A percentile compares a stretch with the other conserved stretches of the same genome.
Evolutionary conservation across 2,888 invertebrate genomes (phyloP).

Genomic region (Philaethria dido): DNA sequence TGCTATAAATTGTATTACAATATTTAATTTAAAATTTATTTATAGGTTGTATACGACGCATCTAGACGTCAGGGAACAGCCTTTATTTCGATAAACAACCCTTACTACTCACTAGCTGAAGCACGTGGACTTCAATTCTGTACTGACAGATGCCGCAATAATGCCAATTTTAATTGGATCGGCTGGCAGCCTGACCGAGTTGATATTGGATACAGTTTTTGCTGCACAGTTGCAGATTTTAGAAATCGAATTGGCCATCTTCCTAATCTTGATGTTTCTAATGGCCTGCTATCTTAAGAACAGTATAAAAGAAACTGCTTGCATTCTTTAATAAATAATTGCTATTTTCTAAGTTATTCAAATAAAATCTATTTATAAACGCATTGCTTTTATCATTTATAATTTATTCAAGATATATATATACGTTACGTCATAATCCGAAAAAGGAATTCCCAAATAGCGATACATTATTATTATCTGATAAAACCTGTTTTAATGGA

Average conservation of each 20-base stretch:
- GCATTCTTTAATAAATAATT: neutral
- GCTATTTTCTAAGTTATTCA: neutral
- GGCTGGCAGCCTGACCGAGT: conserved; percentile 79
- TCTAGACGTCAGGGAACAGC: conserved; percentile 78
- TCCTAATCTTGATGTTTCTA: conserved; percentile 55
- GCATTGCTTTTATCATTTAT: neutral
- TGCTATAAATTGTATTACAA: neutral
- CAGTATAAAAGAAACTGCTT: neutral
- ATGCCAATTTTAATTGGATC: conserved; percentile 84
- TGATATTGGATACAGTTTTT: conserved; percentile 84
- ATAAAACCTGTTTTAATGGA: neutral
- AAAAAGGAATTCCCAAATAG: conserved; percentile 4
- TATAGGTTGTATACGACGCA: conserved; percentile 82
- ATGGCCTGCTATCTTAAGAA: conserved; percentile 9
- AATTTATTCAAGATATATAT: neutral
- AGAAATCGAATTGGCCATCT: conserved; percentile 77
- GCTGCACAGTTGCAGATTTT: conserved; percentile 84
- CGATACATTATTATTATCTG: neutral
- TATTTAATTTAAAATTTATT: neutral
- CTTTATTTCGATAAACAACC: conserved; percentile 86
- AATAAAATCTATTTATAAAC: conserved; percentile 1
- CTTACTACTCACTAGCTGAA: conserved; percentile 74
- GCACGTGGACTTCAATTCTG: conserved; percentile 75
- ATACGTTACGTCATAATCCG: neutral
- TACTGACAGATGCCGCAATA: conserved; percentile 79